Conservation (phyloP, 1,140 invertebrate genomes). For the Neuroterus valhalla region DNA sequence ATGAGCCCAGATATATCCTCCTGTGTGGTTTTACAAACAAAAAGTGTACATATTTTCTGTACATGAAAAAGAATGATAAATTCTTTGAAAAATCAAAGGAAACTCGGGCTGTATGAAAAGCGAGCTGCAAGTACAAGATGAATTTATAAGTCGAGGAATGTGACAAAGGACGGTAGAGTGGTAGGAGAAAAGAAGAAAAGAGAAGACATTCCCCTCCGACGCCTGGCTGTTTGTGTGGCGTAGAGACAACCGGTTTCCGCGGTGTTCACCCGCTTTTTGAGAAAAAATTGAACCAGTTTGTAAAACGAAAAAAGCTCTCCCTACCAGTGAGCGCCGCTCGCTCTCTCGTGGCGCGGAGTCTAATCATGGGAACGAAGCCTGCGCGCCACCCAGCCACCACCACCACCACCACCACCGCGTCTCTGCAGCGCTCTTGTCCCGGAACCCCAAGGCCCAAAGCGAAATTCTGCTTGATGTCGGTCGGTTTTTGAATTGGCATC, state of each 20-base stretch:
- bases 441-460: conserved; percentile 56
- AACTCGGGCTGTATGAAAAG: too few relatives aligned
- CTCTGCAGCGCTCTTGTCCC: conserved; percentile 48
- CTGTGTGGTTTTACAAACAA: too few relatives aligned
- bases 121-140: conserved; percentile 21
- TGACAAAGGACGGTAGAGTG: conserved; percentile 16
- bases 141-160: conserved; percentile 27
- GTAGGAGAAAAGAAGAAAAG: not conserved
- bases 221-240: conserved; percentile 48
- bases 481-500: conserved; percentile 33
- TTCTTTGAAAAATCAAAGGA: too few relatives aligned
- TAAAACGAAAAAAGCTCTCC: conserved; percentile 74
- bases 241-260: conserved; percentile 73
- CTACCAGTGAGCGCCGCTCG: conserved; percentile 44
- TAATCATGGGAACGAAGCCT: conserved; percentile 63
- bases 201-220: conserved; percentile 59
- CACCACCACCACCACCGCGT: not conserved
- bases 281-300: conserved; percentile 76
- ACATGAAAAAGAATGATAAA: too few relatives aligned
- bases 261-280: conserved; percentile 73
- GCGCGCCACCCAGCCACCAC: conserved; percentile 8
- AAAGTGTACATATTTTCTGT: too few relatives aligned
- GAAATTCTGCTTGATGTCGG: conserved; percentile 42
- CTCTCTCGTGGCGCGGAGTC: conserved; percentile 41
- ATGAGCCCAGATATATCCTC: too few relatives aligned